These are phyloP conservation scores for Motacilla alba DNA, from an alignment of 2,113 vertebrate genomes.

Conservation along the genomic window DNA sequence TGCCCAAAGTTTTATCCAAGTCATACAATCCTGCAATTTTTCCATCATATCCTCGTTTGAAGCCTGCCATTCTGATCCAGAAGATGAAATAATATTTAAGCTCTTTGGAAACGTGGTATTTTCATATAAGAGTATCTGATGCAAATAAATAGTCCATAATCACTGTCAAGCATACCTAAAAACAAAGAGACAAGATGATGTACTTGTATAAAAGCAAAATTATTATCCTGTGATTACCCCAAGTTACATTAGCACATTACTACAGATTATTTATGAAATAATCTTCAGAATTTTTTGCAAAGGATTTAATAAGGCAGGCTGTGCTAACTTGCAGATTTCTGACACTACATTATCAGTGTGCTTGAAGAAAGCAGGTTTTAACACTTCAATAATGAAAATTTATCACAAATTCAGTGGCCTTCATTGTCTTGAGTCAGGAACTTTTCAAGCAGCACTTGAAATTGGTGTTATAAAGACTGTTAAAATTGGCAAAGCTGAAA, in stretches of 20 bases:
- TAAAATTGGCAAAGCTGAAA: neutral
- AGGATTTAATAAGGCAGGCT: neutral
- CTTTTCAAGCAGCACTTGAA: neutral
- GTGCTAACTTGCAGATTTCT: neutral
- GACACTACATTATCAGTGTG: neutral
- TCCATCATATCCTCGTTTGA: conserved; percentile 95
- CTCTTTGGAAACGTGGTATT: conserved; percentile 51
- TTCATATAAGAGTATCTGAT: conserved; percentile 77
- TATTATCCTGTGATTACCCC: neutral
- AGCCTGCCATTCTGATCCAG: conserved; percentile 88
- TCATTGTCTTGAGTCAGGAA: neutral
- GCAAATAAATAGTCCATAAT: conserved; percentile 77
- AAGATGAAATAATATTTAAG: conserved; percentile 25
- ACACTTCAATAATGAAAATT: neutral
- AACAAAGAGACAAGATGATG: conserved; percentile 28
- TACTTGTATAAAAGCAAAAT: neutral
- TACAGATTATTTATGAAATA: neutral
- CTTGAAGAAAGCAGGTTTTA: neutral
- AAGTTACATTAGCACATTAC: neutral
- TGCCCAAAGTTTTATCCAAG: conserved; percentile 95
- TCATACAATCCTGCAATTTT: conserved; percentile 98
- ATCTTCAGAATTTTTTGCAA: neutral
- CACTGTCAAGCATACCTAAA: conserved; percentile 74
- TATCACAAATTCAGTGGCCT: neutral
- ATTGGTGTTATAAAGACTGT: neutral